Percentiles rank a stretch among this genome's conserved stretches.
Evolutionary conservation across 1,140 invertebrate species (phyloP).

Genomic region (Archivesica marissinica): DNA sequence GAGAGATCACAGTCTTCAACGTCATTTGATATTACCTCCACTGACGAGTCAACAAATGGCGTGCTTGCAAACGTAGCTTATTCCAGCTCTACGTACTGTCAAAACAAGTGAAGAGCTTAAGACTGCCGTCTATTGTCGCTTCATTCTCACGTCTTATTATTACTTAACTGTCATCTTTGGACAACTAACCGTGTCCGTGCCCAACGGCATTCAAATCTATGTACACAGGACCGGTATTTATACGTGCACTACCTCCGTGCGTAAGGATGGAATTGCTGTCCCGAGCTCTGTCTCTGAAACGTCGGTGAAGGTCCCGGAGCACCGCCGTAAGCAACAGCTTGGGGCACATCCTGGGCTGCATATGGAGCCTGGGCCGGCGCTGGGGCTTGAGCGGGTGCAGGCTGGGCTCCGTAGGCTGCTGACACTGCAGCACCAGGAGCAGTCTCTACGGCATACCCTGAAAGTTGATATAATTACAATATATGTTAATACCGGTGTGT

Average conservation of each 20-base stretch:
- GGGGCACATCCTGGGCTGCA: constrained; percentile 21
- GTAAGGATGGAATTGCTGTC: constrained; percentile 55
- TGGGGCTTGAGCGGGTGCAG: constrained; percentile 28
- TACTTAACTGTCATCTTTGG: too few relatives aligned
- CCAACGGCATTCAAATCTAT: neutral
- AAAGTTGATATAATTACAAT: too few relatives aligned
- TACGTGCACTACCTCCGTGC: constrained; percentile 34
- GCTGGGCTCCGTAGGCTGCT: constrained; percentile 44
- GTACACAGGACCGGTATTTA: neutral
- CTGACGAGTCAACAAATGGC: too few relatives aligned
- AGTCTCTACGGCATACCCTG: constrained; percentile 48
- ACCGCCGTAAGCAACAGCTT: constrained; percentile 38
- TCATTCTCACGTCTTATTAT: too few relatives aligned
- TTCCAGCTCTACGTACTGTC: too few relatives aligned
- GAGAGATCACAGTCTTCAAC: too few relatives aligned
- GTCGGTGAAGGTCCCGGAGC: constrained; percentile 50
- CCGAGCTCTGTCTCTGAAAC: constrained; percentile 55
- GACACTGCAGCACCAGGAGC: constrained; percentile 7
- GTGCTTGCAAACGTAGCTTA: too few relatives aligned
- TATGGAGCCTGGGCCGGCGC: constrained; percentile 27
- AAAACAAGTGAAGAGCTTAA: too few relatives aligned
- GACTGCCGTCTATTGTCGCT: too few relatives aligned
- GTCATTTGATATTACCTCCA: too few relatives aligned
- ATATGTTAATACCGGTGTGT: too few relatives aligned
- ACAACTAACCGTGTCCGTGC: too few relatives aligned